These are phyloP conservation scores for Sitta carolinensis DNA, from an alignment of 2,797 vertebrate species.

Conservation along the genomic window DNA sequence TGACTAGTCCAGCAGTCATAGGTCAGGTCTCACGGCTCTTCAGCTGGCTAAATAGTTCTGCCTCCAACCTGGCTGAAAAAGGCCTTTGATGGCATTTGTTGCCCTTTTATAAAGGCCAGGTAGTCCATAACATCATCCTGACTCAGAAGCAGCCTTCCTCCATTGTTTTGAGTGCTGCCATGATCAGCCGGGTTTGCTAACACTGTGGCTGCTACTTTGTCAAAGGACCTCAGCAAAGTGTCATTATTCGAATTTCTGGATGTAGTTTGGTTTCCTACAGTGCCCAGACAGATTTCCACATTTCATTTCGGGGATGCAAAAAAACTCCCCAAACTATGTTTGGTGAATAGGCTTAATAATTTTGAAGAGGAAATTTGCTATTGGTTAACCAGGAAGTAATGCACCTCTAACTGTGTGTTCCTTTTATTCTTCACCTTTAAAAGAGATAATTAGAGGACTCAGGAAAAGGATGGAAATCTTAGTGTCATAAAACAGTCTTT, in stretches of 20 bases:
- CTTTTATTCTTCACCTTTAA: background rate
- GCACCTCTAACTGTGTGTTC: background rate
- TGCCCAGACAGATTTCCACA: background rate
- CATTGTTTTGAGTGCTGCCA: accelerated
- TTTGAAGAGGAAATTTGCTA: background rate
- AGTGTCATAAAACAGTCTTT: background rate
- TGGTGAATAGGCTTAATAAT: background rate
- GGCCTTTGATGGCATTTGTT: background rate
- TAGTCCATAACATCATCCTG: background rate
- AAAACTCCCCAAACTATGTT: accelerated
- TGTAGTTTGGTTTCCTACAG: background rate
- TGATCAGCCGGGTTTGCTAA: background rate
- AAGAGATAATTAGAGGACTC: background rate
- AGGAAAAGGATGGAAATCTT: background rate
- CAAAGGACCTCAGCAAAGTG: background rate
- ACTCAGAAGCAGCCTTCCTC: background rate
- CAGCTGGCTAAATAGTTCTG: background rate
- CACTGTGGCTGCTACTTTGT: background rate
- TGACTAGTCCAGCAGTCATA: background rate
- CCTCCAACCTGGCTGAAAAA: background rate
- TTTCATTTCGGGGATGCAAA: background rate
- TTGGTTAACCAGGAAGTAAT: background rate
- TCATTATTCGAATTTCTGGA: background rate
- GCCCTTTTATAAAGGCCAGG: background rate
- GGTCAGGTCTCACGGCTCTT: accelerated